Conservation (phyloP, 2,113 vertebrate genomes). For the Ciconia maguari region DNA sequence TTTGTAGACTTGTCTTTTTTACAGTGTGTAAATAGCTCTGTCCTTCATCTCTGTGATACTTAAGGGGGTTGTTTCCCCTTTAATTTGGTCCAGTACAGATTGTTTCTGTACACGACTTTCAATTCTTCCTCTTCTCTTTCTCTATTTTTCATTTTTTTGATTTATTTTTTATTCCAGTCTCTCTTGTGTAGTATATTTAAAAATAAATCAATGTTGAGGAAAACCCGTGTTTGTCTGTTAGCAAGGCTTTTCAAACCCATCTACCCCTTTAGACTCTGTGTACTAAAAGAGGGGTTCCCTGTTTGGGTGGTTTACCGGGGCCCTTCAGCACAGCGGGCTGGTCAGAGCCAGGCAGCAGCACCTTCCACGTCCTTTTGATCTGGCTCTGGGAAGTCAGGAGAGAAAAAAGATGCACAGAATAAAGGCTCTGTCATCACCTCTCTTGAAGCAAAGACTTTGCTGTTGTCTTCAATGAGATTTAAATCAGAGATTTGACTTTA, state of each 20-base stretch:
- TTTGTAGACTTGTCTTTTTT: constrained; percentile 73
- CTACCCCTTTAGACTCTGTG: fast-evolving
- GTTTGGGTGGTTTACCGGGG: not conserved
- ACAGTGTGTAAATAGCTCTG: constrained; percentile 72
- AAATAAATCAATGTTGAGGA: constrained; percentile 79
- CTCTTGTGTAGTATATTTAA: constrained; percentile 78
- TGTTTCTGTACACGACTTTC: constrained; percentile 67
- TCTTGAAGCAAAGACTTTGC: not conserved
- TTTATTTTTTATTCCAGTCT: constrained; percentile 69
- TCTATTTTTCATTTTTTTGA: not conserved
- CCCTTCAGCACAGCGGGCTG: not conserved
- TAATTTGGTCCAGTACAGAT: constrained; percentile 67
- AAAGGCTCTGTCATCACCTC: not conserved
- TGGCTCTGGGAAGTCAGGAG: not conserved
- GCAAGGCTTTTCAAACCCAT: not conserved
- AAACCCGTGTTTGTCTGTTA: not conserved
- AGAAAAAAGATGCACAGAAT: not conserved
- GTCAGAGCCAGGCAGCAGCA: not conserved
- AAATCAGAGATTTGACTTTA: not conserved
- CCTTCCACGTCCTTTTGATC: not conserved
- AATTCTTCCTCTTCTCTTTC: constrained; percentile 1
- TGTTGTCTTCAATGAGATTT: not conserved
- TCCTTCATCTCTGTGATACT: constrained; percentile 58
- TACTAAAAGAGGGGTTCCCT: not conserved
- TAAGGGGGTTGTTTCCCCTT: constrained; percentile 45